A percentile compares a stretch with the other conserved stretches of the same genome.
Conservation (phyloP, 1,140 invertebrate genomes). For the Lepidurus packardi region DNA sequence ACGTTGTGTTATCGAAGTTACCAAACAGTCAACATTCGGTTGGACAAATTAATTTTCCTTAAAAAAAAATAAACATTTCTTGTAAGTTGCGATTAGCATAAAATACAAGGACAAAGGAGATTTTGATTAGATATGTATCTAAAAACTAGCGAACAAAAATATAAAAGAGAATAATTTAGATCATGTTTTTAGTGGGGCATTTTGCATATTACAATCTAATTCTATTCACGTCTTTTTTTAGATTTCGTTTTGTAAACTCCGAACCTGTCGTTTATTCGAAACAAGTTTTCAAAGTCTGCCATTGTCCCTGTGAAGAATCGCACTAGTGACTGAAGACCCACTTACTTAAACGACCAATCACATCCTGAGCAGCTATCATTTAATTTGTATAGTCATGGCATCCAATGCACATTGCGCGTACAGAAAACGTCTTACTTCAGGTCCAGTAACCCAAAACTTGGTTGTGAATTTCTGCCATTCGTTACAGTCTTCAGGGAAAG, state of each 20-base stretch:
- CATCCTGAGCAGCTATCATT: not conserved
- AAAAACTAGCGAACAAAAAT: not conserved
- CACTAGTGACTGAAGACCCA: not conserved
- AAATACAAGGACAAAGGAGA: no score
- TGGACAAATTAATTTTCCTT: not conserved
- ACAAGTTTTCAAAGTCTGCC: not conserved
- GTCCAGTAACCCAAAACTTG: not conserved
- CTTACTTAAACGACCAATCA: not conserved
- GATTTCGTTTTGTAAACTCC: not conserved
- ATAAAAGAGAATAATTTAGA: not conserved
- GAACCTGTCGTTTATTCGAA: not conserved
- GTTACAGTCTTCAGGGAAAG: not conserved
- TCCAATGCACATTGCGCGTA: not conserved
- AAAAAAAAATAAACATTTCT: no score
- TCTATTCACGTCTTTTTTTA: not conserved
- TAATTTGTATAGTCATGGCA: not conserved
- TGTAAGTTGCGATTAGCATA: no score
- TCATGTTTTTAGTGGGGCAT: not conserved
- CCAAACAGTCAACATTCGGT: not conserved
- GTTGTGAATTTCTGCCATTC: conserved; percentile 16
- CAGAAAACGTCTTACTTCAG: not conserved
- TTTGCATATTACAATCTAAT: not conserved
- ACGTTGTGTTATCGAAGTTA: not conserved
- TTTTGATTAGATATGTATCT: not conserved
- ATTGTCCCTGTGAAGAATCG: not conserved